Evolutionary conservation across 1,140 invertebrate genomes (phyloP).

Genomic region (Eriosoma lanigerum): DNA sequence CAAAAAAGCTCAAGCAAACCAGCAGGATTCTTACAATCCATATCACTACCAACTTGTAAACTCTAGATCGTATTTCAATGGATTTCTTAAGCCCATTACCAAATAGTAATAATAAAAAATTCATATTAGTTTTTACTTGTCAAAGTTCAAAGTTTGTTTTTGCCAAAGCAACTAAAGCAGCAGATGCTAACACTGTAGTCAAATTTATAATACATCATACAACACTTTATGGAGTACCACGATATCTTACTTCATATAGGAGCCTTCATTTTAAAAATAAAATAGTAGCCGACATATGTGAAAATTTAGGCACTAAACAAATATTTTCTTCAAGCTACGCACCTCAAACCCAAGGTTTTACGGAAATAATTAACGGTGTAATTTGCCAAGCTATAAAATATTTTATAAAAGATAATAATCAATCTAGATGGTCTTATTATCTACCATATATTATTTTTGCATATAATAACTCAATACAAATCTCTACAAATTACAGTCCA

Average conservation of each 20-base stretch:
- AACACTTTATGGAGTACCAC: background rate
- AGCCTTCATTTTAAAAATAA: slow-evolving; percentile 30
- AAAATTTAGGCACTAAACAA: slow-evolving; percentile 22
- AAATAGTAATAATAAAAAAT: background rate
- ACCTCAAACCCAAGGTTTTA: slow-evolving; percentile 16
- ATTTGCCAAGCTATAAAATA: slow-evolving; percentile 13
- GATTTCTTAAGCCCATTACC: slow-evolving; percentile 29
- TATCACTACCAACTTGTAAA: background rate
- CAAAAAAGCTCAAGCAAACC: background rate
- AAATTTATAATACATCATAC: slow-evolving; percentile 12
- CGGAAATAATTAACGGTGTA: slow-evolving; percentile 27
- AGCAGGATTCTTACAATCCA: slow-evolving; percentile 33
- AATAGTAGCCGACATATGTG: background rate
- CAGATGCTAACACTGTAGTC: background rate
- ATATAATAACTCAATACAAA: no score
- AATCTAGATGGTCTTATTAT: no score
- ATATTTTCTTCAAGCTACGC: slow-evolving; percentile 14
- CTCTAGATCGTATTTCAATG: background rate
- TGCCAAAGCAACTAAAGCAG: background rate
- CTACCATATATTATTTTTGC: no score
- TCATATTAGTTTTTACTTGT: background rate
- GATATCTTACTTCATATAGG: slow-evolving; percentile 22
- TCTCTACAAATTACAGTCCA: no score
- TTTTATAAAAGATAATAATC: no score
- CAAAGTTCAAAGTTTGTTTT: slow-evolving; percentile 1